phyloP scores from a whole-genome alignment of 1,140 invertebrate genomes.

The Geopemphigus sp. region DNA sequence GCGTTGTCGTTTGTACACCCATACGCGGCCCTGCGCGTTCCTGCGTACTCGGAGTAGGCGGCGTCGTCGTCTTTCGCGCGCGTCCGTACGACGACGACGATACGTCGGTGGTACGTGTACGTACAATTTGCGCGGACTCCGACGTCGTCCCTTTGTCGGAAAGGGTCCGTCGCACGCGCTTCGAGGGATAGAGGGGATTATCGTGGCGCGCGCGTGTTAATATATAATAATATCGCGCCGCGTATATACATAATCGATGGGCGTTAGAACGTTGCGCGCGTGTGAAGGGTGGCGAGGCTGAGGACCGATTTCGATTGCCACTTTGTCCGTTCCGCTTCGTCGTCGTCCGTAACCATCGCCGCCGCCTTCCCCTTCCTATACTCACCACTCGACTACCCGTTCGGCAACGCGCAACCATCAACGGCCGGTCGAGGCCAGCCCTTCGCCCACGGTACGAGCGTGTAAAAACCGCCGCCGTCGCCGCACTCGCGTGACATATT shows the following conservation, averaged over 20 bases:
- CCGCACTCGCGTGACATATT: constrained; percentile 41
- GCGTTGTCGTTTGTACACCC: too few relatives aligned
- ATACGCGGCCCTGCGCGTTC: too few relatives aligned
- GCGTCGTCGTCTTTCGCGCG: too few relatives aligned
- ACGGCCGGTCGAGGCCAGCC: neutral
- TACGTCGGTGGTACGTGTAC: too few relatives aligned
- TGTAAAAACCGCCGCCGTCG: neutral
- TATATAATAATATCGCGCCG: neutral
- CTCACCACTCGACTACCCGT: too few relatives aligned
- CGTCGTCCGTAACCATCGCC: neutral
- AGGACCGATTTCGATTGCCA: constrained; percentile 35
- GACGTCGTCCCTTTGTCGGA: too few relatives aligned
- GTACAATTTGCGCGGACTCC: too few relatives aligned
- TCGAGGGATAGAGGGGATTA: neutral
- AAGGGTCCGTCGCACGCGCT: too few relatives aligned
- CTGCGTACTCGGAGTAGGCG: too few relatives aligned
- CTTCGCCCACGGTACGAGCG: neutral
- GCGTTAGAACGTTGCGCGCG: neutral
- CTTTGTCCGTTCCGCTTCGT: neutral
- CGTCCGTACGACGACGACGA: too few relatives aligned
- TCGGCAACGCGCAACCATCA: too few relatives aligned
- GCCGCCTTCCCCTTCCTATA: neutral
- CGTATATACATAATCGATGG: constrained; percentile 15
- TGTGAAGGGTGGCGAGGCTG: neutral
- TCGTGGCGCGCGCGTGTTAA: constrained; percentile 19